These are phyloP conservation scores for Felis chaus DNA, from an alignment of 2,113 vertebrate species.

Conservation along the genomic window DNA sequence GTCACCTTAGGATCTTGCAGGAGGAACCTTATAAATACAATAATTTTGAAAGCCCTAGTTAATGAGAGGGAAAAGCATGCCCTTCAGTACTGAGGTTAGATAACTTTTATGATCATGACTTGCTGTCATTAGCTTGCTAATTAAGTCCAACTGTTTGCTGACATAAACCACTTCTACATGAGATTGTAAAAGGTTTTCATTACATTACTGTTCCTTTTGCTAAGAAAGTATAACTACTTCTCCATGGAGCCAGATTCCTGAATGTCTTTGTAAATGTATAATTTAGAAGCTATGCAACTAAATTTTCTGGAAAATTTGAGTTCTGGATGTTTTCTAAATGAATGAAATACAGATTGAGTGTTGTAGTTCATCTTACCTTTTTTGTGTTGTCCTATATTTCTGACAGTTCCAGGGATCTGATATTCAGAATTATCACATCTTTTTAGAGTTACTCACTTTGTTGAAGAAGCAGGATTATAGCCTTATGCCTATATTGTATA, in stretches of 20 bases:
- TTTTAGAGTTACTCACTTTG: conserved; percentile 31
- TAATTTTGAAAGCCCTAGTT: conserved; percentile 48
- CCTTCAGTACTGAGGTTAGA: conserved; percentile 47
- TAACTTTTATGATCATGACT: conserved; percentile 54
- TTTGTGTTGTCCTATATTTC: conserved; percentile 48
- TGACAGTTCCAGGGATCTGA: not conserved
- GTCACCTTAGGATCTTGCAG: not conserved
- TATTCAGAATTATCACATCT: not conserved
- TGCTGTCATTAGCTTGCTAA: conserved; percentile 49
- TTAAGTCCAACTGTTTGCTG: conserved; percentile 48
- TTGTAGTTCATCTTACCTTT: not conserved
- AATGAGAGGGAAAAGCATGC: conserved; percentile 26
- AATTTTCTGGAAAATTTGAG: conserved; percentile 32
- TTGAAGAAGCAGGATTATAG: conserved; percentile 3
- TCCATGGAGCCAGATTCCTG: not conserved
- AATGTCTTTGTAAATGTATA: conserved; percentile 33
- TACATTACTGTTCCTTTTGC: conserved; percentile 27
- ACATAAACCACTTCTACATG: conserved; percentile 54
- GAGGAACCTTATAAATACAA: conserved; percentile 43
- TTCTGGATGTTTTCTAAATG: not conserved
- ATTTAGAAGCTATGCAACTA: conserved; percentile 10
- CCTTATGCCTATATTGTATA: not conserved
- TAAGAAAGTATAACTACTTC: not conserved
- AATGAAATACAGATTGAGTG: conserved; percentile 28
- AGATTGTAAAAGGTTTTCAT: conserved; percentile 52